Evolutionary conservation across 1,140 invertebrate genomes (phyloP).

Genomic region (Phthorimaea operculella): DNA sequence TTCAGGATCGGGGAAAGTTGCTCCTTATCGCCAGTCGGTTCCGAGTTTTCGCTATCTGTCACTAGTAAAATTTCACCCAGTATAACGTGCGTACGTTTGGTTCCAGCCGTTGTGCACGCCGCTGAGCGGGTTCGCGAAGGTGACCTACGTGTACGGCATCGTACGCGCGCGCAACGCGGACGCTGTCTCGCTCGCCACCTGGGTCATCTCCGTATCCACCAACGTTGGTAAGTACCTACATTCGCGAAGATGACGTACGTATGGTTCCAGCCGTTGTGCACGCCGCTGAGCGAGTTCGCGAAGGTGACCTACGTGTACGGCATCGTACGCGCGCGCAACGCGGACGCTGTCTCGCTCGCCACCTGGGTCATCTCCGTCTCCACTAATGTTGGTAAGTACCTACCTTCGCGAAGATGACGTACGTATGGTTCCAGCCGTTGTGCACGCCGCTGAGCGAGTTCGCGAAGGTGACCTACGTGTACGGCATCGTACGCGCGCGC

Average conservation of each 20-base stretch:
- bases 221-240: slow-evolving; percentile 73
- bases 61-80: no score
- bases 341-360: slow-evolving; percentile 72
- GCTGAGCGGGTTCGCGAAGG: slow-evolving; percentile 76
- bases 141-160: slow-evolving; percentile 74
- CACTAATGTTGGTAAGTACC: slow-evolving; percentile 76
- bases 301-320: slow-evolving; percentile 75
- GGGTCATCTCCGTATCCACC: slow-evolving; percentile 76
- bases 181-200: slow-evolving; percentile 73
- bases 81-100: no score
- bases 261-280: slow-evolving; percentile 76
- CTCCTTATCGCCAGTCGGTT: no score
- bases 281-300: slow-evolving; percentile 76
- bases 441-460: slow-evolving; percentile 77
- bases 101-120: slow-evolving; percentile 76
- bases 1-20: no score
- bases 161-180: slow-evolving; percentile 71
- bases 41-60: no score
- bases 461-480: slow-evolving; percentile 75
- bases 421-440: slow-evolving; percentile 74
- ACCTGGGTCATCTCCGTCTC: slow-evolving; percentile 78
- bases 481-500: slow-evolving; percentile 70
- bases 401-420: slow-evolving; percentile 2
- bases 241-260: no score
- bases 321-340: slow-evolving; percentile 71